These are phyloP conservation scores for Phrynocephalus forsythii DNA, from an alignment of 2,797 vertebrate genomes.

Conservation along the genomic window DNA sequence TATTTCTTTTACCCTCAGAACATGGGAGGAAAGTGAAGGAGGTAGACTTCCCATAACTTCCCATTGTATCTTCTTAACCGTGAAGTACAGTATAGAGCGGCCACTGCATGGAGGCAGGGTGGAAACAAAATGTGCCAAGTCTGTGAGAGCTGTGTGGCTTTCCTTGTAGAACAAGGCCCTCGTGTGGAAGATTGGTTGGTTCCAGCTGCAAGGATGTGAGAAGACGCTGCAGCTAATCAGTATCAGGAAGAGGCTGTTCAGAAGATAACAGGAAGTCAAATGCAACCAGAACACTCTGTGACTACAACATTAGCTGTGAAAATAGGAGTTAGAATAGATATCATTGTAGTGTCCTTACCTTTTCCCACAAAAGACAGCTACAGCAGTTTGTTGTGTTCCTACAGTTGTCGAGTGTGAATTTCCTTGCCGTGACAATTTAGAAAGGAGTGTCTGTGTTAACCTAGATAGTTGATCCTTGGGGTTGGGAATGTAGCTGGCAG, in stretches of 20 bases:
- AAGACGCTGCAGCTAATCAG: background rate
- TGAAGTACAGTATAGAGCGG: background rate
- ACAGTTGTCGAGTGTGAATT: background rate
- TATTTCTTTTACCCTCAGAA: background rate
- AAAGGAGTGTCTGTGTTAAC: background rate
- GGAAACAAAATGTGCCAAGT: background rate
- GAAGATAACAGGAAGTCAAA: background rate
- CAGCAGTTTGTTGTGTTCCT: background rate
- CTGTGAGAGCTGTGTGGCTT: background rate
- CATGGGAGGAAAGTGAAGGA: background rate
- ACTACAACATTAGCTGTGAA: background rate
- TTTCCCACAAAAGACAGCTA: too few relatives aligned
- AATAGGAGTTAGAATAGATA: too few relatives aligned
- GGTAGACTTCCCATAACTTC: background rate
- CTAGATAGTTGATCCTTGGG: background rate
- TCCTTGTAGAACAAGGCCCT: background rate
- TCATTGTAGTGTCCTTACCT: background rate
- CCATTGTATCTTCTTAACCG: background rate
- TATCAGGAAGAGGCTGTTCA: background rate
- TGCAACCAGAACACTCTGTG: background rate
- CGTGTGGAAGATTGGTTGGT: conserved; percentile 1
- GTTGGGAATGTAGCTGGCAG: background rate
- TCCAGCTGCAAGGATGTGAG: background rate
- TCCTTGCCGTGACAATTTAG: background rate
- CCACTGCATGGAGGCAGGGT: too few relatives aligned